Evolutionary conservation across 2,888 invertebrate species (phyloP), one percentile per base, ranked within the genome.

Genomic region (Willowsia nigromaculata): DNA sequence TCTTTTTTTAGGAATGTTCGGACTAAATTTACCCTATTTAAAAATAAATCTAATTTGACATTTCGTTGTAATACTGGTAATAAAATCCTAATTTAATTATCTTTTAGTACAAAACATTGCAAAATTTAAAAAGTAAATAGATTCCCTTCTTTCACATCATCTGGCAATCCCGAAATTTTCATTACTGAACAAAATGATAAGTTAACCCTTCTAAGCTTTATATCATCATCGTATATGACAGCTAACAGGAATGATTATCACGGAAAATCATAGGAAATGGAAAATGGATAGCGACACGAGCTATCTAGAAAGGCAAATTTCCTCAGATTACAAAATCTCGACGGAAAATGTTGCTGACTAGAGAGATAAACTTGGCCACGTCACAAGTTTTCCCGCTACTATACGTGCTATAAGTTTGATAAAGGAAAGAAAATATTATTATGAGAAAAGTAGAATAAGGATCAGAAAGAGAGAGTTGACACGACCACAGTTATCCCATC

Each of bases 401-500:
- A n/a, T n/a, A 50, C 40, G 22, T 27, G 18, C 43, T 22, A 50
- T 43, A 78, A 25, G 25, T 15, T 5, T 62, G 30, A 84, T 71
- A 65, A 18, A 9, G 27, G 9, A 18, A 76, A 47, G 68, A 27
- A 68, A 27, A 18, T 27, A 68, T 13, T 27, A 27, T 27, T 68
- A 68, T 30, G 65, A n/a, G 3, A 37, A 68, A 68, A 68, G 30
- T 1, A 68, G 5, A 37, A 30, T 43, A 25, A 50, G 9, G 13
- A 47, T 47, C 47, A 47, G 47, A n/a, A n/a, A n/a, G n/a, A n/a
- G 47, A 13, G 15, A 47, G 47, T 13, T 76, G 76, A 76, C 76
- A 30, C 1, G 76, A 76, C 47, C 25, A 47, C 7, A 2, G 25
- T 76, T 76, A 76, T 76, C 76, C 50, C 47, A 50, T 76, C 27